Evolutionary conservation across 2,888 invertebrate genomes (phyloP).

Genomic region (Embidobia sp.): DNA sequence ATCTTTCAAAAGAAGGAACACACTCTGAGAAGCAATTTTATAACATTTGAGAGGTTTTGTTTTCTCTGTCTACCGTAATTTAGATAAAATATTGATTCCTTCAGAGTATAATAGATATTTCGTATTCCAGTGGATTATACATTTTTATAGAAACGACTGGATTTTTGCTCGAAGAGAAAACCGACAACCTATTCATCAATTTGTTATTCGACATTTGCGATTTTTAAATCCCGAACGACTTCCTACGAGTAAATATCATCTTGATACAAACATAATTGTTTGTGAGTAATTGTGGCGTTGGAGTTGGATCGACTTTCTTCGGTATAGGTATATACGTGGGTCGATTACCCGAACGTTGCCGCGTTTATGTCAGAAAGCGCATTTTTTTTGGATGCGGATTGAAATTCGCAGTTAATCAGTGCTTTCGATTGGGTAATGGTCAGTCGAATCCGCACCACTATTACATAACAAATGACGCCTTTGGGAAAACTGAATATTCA

Average conservation of each 20-base stretch:
- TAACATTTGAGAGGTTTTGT: no score
- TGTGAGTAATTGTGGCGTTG: slow-evolving; percentile 47
- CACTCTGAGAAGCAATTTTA: no score
- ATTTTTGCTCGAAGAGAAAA: slow-evolving; percentile 4
- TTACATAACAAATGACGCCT: slow-evolving; percentile 38
- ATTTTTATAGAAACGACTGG: slow-evolving; percentile 12
- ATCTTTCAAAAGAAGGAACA: no score
- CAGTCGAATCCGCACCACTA: slow-evolving; percentile 24
- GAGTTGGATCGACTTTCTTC: slow-evolving; percentile 50
- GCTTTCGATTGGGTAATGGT: slow-evolving; percentile 38
- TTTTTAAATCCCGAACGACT: slow-evolving; percentile 32
- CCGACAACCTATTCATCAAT: slow-evolving; percentile 46
- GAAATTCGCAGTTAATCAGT: slow-evolving; percentile 39
- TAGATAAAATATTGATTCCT: no score
- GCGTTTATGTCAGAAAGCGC: slow-evolving; percentile 37
- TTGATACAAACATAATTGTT: slow-evolving; percentile 51
- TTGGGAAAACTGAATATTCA: slow-evolving; percentile 38
- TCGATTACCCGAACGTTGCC: slow-evolving; percentile 19
- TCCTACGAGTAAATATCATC: slow-evolving; percentile 57
- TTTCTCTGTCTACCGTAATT: no score
- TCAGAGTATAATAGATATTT: no score
- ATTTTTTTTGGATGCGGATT: slow-evolving; percentile 20
- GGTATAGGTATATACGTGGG: slow-evolving; percentile 25
- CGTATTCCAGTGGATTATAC: neutral
- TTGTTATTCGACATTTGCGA: slow-evolving; percentile 46